phyloP scores from a whole-genome alignment of 2,797 vertebrate species.

The Uromys caudimaculatus region DNA sequence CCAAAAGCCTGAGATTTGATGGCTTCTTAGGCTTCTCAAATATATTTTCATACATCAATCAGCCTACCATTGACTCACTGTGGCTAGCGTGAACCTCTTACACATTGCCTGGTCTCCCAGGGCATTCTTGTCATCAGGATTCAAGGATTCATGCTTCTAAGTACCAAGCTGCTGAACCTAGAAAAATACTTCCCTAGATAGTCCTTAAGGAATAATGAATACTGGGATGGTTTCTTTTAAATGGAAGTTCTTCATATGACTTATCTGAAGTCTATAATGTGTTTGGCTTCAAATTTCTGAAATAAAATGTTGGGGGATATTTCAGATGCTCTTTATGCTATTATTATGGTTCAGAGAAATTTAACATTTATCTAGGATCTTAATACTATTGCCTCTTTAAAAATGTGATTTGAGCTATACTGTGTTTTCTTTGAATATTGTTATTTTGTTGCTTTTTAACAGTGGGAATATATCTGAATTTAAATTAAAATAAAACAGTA shows the following conservation, averaged over 20 bases:
- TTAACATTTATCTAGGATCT: slow-evolving; percentile 34
- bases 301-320: background rate
- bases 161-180: background rate
- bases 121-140: background rate
- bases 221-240: background rate
- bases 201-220: background rate
- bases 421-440: background rate
- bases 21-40: background rate
- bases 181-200: background rate
- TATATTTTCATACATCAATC: background rate
- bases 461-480: background rate
- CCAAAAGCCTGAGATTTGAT: background rate
- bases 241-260: background rate
- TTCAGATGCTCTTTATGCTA: background rate
- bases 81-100: background rate
- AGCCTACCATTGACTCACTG: background rate
- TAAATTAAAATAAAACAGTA: background rate
- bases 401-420: background rate
- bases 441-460: background rate
- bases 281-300: background rate
- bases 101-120: background rate
- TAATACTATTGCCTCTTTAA: slow-evolving; percentile 8
- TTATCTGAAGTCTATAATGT: background rate
- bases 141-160: background rate
- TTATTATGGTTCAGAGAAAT: background rate